phyloP scores from a whole-genome alignment of 2,888 invertebrate species.

The Micoletzkya japonica region DNA sequence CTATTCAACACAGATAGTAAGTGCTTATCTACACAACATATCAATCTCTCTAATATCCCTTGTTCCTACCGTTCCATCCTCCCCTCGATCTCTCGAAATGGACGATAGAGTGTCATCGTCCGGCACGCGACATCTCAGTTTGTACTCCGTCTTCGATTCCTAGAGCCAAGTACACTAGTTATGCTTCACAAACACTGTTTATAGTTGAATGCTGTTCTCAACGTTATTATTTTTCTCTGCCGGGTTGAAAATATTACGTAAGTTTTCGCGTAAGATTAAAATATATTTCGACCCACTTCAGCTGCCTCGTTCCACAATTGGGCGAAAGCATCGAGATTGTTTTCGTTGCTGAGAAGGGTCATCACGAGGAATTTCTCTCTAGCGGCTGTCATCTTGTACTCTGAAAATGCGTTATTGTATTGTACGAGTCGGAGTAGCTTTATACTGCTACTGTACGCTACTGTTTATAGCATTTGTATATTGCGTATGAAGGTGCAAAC shows the following conservation, averaged over 20 bases:
- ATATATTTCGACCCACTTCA: background rate
- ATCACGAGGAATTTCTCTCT: slow-evolving; percentile 52
- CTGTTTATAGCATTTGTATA: no score
- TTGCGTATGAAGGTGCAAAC: background rate
- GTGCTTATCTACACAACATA: background rate
- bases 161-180: background rate
- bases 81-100: slow-evolving; percentile 2
- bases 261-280: background rate
- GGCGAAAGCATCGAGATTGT: slow-evolving; percentile 43
- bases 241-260: background rate
- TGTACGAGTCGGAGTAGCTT: background rate
- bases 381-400: slow-evolving; percentile 47
- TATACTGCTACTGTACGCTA: no score
- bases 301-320: slow-evolving; percentile 39
- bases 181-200: background rate
- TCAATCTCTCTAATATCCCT: slow-evolving; percentile 7
- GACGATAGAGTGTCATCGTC: slow-evolving; percentile 22
- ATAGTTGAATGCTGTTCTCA: no score
- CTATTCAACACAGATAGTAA: background rate
- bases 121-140: slow-evolving; percentile 18
- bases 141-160: slow-evolving; percentile 21
- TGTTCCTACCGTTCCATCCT: slow-evolving; percentile 11
- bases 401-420: slow-evolving; percentile 32
- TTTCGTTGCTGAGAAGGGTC: slow-evolving; percentile 42
- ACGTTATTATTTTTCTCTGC: no score